Conservation (phyloP, 2,888 invertebrate species). For the Anagyrus pseudococci region DNA sequence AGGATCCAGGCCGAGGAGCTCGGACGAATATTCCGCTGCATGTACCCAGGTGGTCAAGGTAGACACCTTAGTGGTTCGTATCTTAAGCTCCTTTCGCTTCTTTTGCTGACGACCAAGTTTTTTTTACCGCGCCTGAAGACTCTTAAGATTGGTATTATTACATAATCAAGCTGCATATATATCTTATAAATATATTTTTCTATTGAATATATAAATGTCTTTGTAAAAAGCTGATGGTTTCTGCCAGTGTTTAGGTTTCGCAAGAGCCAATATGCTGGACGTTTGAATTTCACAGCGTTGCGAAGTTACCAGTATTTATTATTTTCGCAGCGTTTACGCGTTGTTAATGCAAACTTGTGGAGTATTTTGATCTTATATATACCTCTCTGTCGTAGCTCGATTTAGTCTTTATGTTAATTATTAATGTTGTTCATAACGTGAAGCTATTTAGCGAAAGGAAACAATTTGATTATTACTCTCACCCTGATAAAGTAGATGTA, state of each 20-base stretch:
- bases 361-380: background rate
- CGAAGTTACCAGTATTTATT: no score
- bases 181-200: constrained; percentile 1
- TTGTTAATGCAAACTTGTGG: no score
- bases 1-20: constrained; percentile 97
- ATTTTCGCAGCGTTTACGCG: no score
- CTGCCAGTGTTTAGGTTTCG: constrained; percentile 28
- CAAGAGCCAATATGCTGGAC: constrained; percentile 20
- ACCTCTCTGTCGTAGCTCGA: background rate
- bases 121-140: constrained; percentile 12
- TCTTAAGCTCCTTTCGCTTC: constrained; percentile 57
- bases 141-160: constrained; percentile 24
- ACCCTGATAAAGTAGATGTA: no score
- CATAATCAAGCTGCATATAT: constrained; percentile 26
- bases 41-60: constrained; percentile 98
- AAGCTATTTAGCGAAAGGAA: no score
- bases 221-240: constrained; percentile 22
- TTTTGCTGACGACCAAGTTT: constrained; percentile 45
- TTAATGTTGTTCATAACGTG: background rate
- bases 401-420: constrained; percentile 8
- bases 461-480: no score
- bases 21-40: constrained; percentile 97
- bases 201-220: background rate
- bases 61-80: constrained; percentile 79
- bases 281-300: constrained; percentile 15